These are phyloP conservation scores for Orussus abietinus DNA, from an alignment of 1,140 invertebrate genomes.

Conservation along the genomic window DNA sequence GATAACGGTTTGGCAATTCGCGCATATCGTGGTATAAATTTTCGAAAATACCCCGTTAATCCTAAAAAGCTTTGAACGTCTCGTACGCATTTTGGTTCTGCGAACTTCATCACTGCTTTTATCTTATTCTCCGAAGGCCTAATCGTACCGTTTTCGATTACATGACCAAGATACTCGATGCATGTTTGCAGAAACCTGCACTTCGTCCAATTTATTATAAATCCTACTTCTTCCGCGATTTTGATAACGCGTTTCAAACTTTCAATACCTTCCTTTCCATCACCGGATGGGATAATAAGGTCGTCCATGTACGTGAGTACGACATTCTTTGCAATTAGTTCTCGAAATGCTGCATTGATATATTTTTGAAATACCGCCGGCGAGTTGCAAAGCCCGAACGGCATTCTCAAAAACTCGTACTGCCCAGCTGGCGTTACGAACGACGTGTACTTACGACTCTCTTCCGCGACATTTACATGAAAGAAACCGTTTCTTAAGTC, in stretches of 20 bases:
- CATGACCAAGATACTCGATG: conserved; percentile 32
- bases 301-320: conserved; percentile 36
- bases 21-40: conserved; percentile 28
- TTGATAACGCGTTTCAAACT: conserved; percentile 22
- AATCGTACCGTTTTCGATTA: conserved; percentile 18
- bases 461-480: conserved; percentile 33
- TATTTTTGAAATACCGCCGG: conserved; percentile 32
- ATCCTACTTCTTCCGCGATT: conserved; percentile 14
- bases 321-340: conserved; percentile 9
- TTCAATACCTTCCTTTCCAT: conserved; percentile 20
- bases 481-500: conserved; percentile 30
- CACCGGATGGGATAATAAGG: conserved; percentile 19
- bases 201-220: conserved; percentile 32
- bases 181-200: conserved; percentile 27
- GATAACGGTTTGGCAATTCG: conserved; percentile 25
- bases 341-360: conserved; percentile 29
- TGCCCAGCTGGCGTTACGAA: conserved; percentile 32
- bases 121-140: conserved; percentile 45
- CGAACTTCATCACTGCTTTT: conserved; percentile 36
- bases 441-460: conserved; percentile 34
- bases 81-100: conserved; percentile 35
- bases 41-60: conserved; percentile 32
- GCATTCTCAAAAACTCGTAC: conserved; percentile 33
- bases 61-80: conserved; percentile 46
- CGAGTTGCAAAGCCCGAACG: conserved; percentile 36